phyloP scores from a whole-genome alignment of 2,113 vertebrate species.

The Megaptera novaeangliae region DNA sequence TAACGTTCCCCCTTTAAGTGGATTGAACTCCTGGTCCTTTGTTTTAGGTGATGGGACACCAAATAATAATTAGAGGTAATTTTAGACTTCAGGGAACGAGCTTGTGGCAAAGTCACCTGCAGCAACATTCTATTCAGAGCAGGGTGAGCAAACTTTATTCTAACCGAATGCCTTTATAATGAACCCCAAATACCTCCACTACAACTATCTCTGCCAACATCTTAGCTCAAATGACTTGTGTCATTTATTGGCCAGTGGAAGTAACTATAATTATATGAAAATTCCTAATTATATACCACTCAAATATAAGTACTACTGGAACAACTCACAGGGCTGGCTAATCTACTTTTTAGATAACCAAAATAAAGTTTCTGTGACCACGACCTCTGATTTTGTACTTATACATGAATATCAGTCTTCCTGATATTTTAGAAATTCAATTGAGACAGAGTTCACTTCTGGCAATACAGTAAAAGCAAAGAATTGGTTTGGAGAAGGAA shows the following conservation, averaged over 20 bases:
- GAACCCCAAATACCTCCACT: not conserved
- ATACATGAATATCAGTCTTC: not conserved
- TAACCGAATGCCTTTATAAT: not conserved
- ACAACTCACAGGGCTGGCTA: not conserved
- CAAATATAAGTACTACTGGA: not conserved
- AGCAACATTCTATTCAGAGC: not conserved
- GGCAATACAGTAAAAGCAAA: not conserved
- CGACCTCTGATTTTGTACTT: not conserved
- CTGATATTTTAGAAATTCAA: conserved; percentile 21
- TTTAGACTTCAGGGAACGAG: not conserved
- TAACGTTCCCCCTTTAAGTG: not conserved
- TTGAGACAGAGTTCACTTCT: not conserved
- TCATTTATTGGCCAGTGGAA: not conserved
- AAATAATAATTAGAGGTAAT: not conserved
- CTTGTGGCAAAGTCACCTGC: not conserved
- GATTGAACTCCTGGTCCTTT: not conserved
- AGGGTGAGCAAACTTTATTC: not conserved
- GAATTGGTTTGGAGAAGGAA: not conserved
- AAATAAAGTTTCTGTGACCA: not conserved
- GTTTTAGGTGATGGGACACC: not conserved
- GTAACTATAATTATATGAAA: not conserved
- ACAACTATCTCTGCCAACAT: not conserved
- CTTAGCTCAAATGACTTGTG: not conserved
- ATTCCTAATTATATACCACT: not conserved
- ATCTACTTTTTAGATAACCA: not conserved